Evolutionary conservation across 2,888 invertebrate species (phyloP).

Genomic region (Subacronicta megacephala): DNA sequence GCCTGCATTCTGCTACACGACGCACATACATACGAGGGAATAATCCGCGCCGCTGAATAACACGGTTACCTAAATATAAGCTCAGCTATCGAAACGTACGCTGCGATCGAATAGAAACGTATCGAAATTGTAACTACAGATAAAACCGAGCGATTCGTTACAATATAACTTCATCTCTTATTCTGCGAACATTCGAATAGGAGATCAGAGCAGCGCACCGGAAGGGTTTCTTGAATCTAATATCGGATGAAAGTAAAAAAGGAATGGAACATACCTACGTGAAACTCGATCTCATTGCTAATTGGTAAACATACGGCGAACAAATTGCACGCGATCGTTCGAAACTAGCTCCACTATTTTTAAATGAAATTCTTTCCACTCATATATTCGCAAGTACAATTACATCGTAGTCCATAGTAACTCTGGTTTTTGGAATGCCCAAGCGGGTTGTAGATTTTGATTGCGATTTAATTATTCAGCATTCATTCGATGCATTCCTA

Average conservation of each 20-base stretch:
- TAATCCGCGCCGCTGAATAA: conserved; percentile 72
- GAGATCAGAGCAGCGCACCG: conserved; percentile 50
- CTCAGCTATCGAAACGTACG: conserved; percentile 59
- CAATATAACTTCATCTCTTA: conserved; percentile 55
- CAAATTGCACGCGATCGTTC: conserved; percentile 69
- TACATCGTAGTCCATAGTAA: conserved; percentile 67
- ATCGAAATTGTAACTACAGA: conserved; percentile 68
- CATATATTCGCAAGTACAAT: conserved; percentile 80
- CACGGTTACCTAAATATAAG: conserved; percentile 75
- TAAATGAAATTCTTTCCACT: conserved; percentile 85
- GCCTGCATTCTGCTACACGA: conserved; percentile 68
- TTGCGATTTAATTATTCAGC: conserved; percentile 81
- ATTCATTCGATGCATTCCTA: conserved; percentile 69
- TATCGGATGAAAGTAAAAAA: conserved; percentile 70
- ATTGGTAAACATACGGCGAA: conserved; percentile 82
- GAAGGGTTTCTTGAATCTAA: conserved; percentile 71
- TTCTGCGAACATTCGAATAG: conserved; percentile 50
- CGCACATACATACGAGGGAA: conserved; percentile 62
- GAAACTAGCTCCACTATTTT: conserved; percentile 75
- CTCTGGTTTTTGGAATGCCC: conserved; percentile 73
- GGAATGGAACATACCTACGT: conserved; percentile 50
- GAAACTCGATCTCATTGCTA: conserved; percentile 65
- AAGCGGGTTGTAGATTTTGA: conserved; percentile 75
- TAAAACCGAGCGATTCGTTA: conserved; percentile 57
- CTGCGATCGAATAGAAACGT: conserved; percentile 55